Percentiles rank a stretch among this genome's conserved stretches.
Conservation (phyloP, 2,113 vertebrate species). For the Chrysochloris asiatica region DNA sequence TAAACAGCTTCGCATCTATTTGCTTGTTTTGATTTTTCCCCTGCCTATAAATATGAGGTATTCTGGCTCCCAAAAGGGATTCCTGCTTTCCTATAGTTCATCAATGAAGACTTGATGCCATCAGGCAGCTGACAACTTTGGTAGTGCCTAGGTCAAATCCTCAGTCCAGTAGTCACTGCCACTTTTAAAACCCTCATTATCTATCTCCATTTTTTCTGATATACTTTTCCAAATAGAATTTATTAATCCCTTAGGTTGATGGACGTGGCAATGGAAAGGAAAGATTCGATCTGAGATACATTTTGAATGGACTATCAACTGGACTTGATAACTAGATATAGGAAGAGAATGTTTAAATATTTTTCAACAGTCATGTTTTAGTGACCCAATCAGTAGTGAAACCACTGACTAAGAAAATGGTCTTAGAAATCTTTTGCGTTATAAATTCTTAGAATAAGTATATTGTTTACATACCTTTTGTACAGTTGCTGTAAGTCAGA, state of each 20-base stretch:
- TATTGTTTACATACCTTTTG: not conserved
- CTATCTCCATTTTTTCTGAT: not conserved
- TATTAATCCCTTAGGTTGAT: not conserved
- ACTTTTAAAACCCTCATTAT: conserved; percentile 1
- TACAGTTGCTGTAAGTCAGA: not conserved
- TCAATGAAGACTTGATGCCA: not conserved
- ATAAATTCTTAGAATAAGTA: not conserved
- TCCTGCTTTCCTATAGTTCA: not conserved
- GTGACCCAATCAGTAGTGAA: not conserved
- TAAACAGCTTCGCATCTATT: conserved; percentile 17
- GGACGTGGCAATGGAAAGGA: not conserved
- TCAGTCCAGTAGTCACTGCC: conserved; percentile 26
- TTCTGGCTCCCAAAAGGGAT: not conserved
- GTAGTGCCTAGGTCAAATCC: not conserved
- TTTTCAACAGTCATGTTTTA: not conserved
- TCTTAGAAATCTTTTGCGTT: not conserved
- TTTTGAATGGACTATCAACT: not conserved
- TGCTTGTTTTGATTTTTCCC: not conserved
- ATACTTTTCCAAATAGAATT: not conserved
- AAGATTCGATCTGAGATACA: not conserved
- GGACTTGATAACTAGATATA: not conserved
- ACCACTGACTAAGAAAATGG: not conserved
- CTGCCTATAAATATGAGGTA: not conserved
- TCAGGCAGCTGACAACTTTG: conserved; percentile 20
- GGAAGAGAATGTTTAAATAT: not conserved